Base-by-base conservation (phyloP, 2,888 invertebrate species). In the Parascotia fuliginaria region DNA sequence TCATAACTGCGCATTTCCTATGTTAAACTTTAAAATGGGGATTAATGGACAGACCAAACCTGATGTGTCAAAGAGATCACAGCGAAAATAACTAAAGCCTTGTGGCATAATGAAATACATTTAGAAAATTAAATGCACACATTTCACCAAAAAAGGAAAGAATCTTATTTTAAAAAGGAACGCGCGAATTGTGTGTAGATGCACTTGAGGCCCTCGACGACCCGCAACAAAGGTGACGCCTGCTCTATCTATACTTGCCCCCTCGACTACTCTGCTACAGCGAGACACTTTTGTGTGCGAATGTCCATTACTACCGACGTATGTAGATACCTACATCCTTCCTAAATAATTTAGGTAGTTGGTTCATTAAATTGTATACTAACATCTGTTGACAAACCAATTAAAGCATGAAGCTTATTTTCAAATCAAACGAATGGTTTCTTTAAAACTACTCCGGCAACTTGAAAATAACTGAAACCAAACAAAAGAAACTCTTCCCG, bases 201-300 rank as follows among this genome's bases (percentile, higher is more conserved):
- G 64, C 66, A 77, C 73, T 72, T 62, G 66, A 63, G 54, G 65
- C 63, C 60, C 69, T 70, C 66, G 53, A 70, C 66, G 53, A 65
- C 22, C 59, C 57, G 61, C 74, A 70, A 83, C 85, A 83, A 84
- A 81, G 81, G 77, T 74, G 76, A 65, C 61, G 66, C 79, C 77
- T 85, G 84, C 86, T 72, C 75, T 85, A 83, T 85, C 85, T 83
- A 70, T 73, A 65, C 76, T 66, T 63, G 68, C 75, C 69, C 75
- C 68, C 71, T 40, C 55, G 55, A 60, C 70, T 71, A 72, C 75
- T 75, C 64, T 52, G 64, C 67, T 54, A 39, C 43, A 40, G 49
- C 73, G 57, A 73, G 73, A 74, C 71, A 74, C 75, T 77, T 81
- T 76, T 76, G 69, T 70, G 70, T 71, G 67, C 73, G 72, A 78